These are phyloP conservation scores for Aphidoletes aphidimyza DNA, from an alignment of 2,888 invertebrate genomes.

Conservation along the genomic window DNA sequence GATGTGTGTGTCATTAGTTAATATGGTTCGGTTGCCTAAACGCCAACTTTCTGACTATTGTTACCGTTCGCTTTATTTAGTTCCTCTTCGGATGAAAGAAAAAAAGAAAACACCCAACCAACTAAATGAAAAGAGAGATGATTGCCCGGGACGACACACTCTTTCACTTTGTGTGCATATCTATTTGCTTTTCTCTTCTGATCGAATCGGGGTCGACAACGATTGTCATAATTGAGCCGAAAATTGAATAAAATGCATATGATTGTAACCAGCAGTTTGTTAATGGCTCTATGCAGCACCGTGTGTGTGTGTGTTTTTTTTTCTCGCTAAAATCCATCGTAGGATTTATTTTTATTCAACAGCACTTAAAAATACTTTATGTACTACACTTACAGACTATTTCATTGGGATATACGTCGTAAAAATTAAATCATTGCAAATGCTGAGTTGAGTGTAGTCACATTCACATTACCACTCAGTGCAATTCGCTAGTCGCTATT, in stretches of 20 bases:
- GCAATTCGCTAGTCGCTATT: too few species aligned
- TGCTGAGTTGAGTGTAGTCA: background rate
- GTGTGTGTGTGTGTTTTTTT: too few species aligned
- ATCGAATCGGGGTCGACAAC: background rate
- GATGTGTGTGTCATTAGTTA: background rate
- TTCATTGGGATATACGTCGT: background rate
- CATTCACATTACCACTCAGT: background rate
- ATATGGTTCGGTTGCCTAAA: background rate
- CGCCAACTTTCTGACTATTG: background rate
- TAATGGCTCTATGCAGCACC: background rate
- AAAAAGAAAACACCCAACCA: too few species aligned
- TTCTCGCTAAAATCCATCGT: background rate
- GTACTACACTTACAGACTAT: background rate
- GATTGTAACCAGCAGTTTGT: background rate
- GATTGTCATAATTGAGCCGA: conserved; percentile 1
- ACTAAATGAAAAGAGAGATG: background rate
- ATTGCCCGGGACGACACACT: too few species aligned
- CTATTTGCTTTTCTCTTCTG: too few species aligned
- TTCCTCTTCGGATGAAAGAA: background rate
- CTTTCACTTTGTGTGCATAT: too few species aligned
- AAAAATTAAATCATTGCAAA: conserved; percentile 36
- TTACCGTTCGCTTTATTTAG: background rate
- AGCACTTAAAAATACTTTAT: background rate
- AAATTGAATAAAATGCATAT: background rate
- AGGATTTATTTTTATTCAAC: background rate